A percentile compares a stretch with the other conserved stretches of the same genome.
Evolutionary conservation across 2,888 invertebrate species (phyloP).

Genomic region (Phyllotreta striolata): DNA sequence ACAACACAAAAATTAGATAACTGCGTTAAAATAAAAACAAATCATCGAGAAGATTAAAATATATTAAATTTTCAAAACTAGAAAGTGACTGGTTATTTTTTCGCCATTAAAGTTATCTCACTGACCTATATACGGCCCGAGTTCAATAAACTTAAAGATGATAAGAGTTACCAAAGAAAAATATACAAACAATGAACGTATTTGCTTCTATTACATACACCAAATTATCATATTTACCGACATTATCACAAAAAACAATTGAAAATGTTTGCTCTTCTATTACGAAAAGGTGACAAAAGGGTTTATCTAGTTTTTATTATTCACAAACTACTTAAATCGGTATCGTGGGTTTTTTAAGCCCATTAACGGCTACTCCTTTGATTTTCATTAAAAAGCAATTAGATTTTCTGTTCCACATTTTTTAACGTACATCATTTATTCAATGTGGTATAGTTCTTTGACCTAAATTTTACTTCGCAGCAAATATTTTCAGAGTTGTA

Average conservation of each 20-base stretch:
- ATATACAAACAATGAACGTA: conserved; percentile 49
- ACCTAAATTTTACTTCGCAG: conserved; percentile 11
- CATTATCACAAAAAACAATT: conserved; percentile 46
- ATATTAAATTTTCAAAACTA: conserved; percentile 16
- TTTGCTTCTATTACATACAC: conserved; percentile 50
- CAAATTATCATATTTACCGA: conserved; percentile 52
- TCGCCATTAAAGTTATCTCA: conserved; percentile 51
- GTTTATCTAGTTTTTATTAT: conserved; percentile 33
- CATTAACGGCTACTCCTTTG: conserved; percentile 1
- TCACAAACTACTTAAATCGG: conserved; percentile 9
- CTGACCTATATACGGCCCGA: conserved; percentile 52
- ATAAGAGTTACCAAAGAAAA: conserved; percentile 51
- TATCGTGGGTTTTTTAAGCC: neutral
- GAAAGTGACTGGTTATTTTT: conserved; percentile 35
- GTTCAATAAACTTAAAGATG: conserved; percentile 41
- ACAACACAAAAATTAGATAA: conserved; percentile 1
- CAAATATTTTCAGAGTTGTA: neutral
- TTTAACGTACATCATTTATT: conserved; percentile 4
- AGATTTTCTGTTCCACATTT: neutral
- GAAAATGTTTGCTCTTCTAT: conserved; percentile 43
- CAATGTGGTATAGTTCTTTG: conserved; percentile 3
- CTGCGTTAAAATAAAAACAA: conserved; percentile 3
- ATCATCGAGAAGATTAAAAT: conserved; percentile 13
- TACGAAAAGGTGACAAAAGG: conserved; percentile 40
- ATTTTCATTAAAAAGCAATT: conserved; percentile 12